phyloP scores from a whole-genome alignment of 2,113 vertebrate genomes.

The Sylvia atricapilla region DNA sequence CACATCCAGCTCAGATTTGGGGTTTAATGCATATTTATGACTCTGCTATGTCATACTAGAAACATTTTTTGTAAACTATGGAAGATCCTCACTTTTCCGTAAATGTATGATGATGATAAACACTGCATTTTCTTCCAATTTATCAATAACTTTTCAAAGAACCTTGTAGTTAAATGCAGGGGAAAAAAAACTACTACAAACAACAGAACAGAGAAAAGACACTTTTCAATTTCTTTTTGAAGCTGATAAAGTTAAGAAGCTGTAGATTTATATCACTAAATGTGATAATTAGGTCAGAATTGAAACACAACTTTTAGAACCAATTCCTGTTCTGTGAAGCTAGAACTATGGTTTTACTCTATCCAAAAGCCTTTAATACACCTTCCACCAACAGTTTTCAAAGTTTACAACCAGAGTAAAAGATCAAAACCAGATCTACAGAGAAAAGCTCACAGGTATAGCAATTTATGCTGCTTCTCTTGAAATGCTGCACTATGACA shows the following conservation, averaged over 20 bases:
- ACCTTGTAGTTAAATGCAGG: background rate
- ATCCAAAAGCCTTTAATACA: background rate
- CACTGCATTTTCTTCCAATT: background rate
- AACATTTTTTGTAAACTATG: background rate
- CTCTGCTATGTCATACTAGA: background rate
- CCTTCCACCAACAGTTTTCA: background rate
- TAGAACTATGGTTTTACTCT: background rate
- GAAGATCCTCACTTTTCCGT: background rate
- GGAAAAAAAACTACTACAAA: background rate
- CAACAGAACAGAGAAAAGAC: background rate
- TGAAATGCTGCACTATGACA: background rate
- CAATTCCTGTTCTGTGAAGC: background rate
- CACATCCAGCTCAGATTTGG: background rate
- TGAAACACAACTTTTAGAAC: background rate
- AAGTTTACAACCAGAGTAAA: background rate
- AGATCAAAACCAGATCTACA: background rate
- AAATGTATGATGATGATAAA: background rate
- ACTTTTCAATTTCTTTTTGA: background rate
- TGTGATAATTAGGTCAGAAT: background rate
- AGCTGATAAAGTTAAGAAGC: background rate
- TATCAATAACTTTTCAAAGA: background rate
- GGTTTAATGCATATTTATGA: background rate
- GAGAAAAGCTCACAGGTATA: background rate
- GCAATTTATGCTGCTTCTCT: background rate
- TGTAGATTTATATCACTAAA: background rate